A percentile compares a stretch with the other conserved stretches of the same genome.
Conservation (phyloP, 2,888 invertebrate species). For the Alcis repandata region DNA sequence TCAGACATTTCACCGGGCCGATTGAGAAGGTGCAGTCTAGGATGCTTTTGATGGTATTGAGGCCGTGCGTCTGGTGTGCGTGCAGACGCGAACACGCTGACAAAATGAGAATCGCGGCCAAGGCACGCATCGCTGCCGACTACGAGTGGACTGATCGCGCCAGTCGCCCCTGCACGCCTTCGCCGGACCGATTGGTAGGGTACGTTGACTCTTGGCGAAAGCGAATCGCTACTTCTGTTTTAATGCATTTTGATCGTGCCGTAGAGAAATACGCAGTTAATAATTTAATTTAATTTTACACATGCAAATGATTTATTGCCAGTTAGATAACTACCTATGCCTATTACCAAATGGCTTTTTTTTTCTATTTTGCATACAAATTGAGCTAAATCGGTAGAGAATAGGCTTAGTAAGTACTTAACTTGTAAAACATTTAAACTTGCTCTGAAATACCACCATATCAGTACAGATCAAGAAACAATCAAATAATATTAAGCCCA, state of each 20-base stretch:
- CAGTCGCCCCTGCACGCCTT: constrained; percentile 54
- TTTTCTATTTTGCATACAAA: too few species aligned
- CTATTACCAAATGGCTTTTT: too few species aligned
- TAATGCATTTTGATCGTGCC: constrained; percentile 20
- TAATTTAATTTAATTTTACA: constrained; percentile 6
- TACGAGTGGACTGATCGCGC: constrained; percentile 67
- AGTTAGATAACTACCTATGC: background rate
- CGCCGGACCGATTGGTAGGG: constrained; percentile 60
- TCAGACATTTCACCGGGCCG: constrained; percentile 84
- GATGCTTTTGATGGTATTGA: constrained; percentile 56
- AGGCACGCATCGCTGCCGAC: constrained; percentile 76
- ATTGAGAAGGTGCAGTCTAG: constrained; percentile 65
- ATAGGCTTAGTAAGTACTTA: too few species aligned
- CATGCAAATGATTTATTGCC: background rate
- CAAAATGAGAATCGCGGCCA: constrained; percentile 70
- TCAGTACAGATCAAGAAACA: too few species aligned
- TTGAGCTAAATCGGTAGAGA: too few species aligned
- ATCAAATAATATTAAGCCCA: too few species aligned
- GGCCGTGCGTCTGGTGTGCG: constrained; percentile 57
- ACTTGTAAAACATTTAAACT: too few species aligned
- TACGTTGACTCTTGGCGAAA: constrained; percentile 59
- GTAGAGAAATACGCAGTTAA: constrained; percentile 9
- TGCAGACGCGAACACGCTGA: constrained; percentile 64
- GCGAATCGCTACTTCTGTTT: constrained; percentile 47
- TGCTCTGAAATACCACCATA: too few species aligned